Percentiles rank a stretch among this genome's conserved stretches.
These are phyloP conservation scores for Tenthredo distinguenda DNA, from an alignment of 2,888 invertebrate genomes.

Conservation along the genomic window DNA sequence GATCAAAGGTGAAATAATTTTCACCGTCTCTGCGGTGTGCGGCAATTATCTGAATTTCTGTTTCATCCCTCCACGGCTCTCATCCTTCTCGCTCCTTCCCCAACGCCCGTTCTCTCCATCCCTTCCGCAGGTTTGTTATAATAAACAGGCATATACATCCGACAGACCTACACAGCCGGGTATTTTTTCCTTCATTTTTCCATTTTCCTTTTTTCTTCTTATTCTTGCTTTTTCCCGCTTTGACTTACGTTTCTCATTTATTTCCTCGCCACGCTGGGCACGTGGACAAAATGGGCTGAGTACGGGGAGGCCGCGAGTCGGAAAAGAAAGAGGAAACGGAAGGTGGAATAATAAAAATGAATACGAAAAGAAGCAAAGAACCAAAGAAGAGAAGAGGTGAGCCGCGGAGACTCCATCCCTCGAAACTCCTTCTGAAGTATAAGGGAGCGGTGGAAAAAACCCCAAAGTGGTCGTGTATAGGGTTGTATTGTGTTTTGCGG, in stretches of 20 bases:
- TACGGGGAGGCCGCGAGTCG: background rate
- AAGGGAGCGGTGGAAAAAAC: background rate
- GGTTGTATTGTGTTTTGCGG: constrained; percentile 26
- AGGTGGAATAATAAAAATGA: background rate
- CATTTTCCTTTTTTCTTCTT: background rate
- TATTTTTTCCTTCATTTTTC: background rate
- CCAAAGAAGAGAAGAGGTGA: background rate
- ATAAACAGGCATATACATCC: background rate
- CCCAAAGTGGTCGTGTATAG: constrained; percentile 20
- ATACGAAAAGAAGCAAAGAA: background rate
- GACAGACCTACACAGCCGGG: background rate
- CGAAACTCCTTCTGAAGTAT: constrained; percentile 15
- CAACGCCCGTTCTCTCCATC: background rate
- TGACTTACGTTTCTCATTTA: constrained; percentile 72
- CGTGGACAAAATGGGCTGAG: constrained; percentile 25
- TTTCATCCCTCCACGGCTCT: background rate
- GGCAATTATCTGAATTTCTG: constrained; percentile 47
- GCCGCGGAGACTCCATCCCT: background rate
- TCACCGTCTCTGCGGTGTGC: constrained; percentile 38
- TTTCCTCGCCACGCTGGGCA: constrained; percentile 62
- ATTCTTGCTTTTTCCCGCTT: constrained; percentile 59
- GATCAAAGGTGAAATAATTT: constrained; percentile 51
- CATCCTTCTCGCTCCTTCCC: background rate
- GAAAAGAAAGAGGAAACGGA: background rate
- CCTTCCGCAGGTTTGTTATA: background rate